Percentiles rank a stretch among this genome's conserved stretches.
Conservation (phyloP, 2,888 invertebrate species). For the Drosophila leonis region DNA sequence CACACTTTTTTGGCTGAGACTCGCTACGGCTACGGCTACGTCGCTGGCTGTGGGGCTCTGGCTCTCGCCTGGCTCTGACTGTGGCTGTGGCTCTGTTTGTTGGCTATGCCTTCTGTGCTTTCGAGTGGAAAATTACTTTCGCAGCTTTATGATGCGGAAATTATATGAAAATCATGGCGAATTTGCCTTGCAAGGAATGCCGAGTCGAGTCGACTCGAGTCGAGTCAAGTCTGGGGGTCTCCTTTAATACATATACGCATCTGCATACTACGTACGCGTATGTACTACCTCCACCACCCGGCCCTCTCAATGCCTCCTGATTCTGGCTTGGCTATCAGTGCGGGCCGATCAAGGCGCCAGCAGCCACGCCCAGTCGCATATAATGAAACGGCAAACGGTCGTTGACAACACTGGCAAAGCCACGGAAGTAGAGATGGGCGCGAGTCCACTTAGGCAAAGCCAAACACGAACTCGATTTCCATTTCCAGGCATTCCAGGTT, state of each 20-base stretch:
- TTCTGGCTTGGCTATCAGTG: slow-evolving; percentile 56
- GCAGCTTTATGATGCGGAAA: slow-evolving; percentile 85
- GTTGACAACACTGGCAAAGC: slow-evolving; percentile 57
- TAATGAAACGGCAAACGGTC: slow-evolving; percentile 71
- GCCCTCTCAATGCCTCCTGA: not conserved
- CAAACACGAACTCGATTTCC: not conserved
- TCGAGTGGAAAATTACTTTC: slow-evolving; percentile 85
- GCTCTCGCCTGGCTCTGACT: slow-evolving; percentile 1
- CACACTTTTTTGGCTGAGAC: slow-evolving; percentile 22
- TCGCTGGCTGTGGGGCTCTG: not conserved
- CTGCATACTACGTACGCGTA: slow-evolving; percentile 53
- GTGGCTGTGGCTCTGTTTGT: slow-evolving; percentile 13
- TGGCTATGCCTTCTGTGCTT: slow-evolving; percentile 67
- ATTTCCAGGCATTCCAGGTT: no score
- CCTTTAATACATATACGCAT: slow-evolving; percentile 42
- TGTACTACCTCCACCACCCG: slow-evolving; percentile 5
- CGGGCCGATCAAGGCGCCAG: slow-evolving; percentile 70
- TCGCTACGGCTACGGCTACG: slow-evolving; percentile 6
- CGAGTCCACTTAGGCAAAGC: not conserved
- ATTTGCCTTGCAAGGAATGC: slow-evolving; percentile 79
- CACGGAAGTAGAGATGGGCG: slow-evolving; percentile 8
- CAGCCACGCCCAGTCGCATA: slow-evolving; percentile 75
- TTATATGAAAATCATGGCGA: slow-evolving; percentile 85
- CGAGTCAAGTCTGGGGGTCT: slow-evolving; percentile 11
- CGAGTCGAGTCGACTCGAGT: slow-evolving; percentile 13